Conservation (phyloP, 2,797 vertebrate species). For the Ibycter americanus region DNA sequence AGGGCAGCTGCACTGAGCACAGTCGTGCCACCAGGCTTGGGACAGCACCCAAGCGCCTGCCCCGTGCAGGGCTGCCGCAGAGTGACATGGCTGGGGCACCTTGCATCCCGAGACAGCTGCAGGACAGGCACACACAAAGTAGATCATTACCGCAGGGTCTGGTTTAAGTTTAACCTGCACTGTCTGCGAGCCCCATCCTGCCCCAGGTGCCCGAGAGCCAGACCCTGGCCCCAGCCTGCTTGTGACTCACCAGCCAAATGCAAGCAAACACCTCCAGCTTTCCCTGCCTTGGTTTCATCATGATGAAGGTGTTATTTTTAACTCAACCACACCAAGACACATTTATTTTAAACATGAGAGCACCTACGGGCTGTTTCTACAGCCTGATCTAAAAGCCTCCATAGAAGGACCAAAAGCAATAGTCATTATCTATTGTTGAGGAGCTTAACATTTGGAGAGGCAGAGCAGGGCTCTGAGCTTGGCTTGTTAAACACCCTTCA, state of each 20-base stretch:
- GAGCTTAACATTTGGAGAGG: background rate
- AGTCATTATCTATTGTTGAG: background rate
- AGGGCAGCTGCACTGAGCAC: accelerated
- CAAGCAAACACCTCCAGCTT: background rate
- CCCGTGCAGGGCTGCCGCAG: background rate
- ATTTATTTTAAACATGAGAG: background rate
- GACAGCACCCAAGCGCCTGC: background rate
- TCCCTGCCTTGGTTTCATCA: background rate
- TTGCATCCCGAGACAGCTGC: accelerated
- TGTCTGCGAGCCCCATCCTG: background rate
- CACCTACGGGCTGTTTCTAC: background rate
- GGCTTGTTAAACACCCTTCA: background rate
- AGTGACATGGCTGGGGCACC: accelerated
- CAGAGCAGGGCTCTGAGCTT: background rate
- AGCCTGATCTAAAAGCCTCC: background rate
- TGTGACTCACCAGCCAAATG: accelerated
- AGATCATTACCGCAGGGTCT: accelerated
- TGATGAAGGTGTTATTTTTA: background rate
- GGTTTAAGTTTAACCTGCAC: accelerated
- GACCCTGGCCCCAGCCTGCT: background rate
- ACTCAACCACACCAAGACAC: background rate
- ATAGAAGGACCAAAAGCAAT: background rate
- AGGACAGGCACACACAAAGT: accelerated
- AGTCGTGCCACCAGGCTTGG: accelerated
- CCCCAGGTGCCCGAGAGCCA: accelerated